These are phyloP conservation scores for Zeus faber DNA, from an alignment of 2,113 vertebrate genomes.

Conservation along the genomic window DNA sequence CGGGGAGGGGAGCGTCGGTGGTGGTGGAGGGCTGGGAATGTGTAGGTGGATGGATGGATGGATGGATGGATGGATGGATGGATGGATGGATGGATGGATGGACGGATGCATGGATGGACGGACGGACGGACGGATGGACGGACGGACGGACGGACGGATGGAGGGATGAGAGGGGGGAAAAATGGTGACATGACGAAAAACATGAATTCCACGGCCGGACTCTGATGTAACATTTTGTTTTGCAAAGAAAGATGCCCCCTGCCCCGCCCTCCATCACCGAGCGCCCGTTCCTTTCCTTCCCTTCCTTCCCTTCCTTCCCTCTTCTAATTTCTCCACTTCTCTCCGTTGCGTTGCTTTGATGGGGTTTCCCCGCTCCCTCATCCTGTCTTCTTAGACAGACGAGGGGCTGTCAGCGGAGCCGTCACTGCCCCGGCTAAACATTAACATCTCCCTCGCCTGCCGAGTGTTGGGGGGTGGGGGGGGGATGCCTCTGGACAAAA, in stretches of 20 bases:
- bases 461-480: conserved; percentile 27
- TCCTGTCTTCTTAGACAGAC: conserved; percentile 67
- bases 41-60: conserved; percentile 36
- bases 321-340: too few relatives aligned
- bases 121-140: conserved; percentile 16
- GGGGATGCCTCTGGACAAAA: conserved; percentile 36
- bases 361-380: conserved; percentile 53
- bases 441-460: conserved; percentile 69
- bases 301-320: conserved; percentile 26
- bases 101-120: conserved; percentile 6
- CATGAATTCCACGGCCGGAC: conserved; percentile 53
- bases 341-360: conserved; percentile 59
- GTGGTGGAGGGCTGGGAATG: not conserved
- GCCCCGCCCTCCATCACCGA: not conserved
- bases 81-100: conserved; percentile 33
- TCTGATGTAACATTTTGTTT: conserved; percentile 59
- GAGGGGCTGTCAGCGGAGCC: conserved; percentile 65
- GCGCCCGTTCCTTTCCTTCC: not conserved
- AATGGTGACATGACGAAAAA: not conserved
- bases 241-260: conserved; percentile 28
- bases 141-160: not conserved
- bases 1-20: conserved; percentile 15
- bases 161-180: conserved; percentile 2
- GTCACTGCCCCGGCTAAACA: conserved; percentile 69
- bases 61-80: conserved; percentile 53